These are phyloP conservation scores for Melikaiella ostensackeni DNA, from an alignment of 2,888 invertebrate species.

Conservation along the genomic window DNA sequence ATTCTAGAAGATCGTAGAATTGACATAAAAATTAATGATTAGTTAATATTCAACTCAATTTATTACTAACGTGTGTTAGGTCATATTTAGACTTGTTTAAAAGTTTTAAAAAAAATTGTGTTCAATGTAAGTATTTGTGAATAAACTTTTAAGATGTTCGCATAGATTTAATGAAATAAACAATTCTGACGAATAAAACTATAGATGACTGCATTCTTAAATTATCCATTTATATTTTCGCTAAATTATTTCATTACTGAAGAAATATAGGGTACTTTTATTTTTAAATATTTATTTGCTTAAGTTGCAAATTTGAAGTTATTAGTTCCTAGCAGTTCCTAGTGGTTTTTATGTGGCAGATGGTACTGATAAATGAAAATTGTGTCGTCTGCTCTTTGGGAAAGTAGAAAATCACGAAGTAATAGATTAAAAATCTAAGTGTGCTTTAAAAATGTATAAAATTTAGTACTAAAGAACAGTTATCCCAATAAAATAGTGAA, in stretches of 20 bases:
- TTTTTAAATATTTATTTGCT: too few species aligned
- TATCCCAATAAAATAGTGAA: neutral
- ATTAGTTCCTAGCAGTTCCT: too few species aligned
- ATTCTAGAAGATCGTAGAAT: neutral
- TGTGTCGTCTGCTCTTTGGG: neutral
- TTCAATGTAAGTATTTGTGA: neutral
- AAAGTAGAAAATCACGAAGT: too few species aligned
- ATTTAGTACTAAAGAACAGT: neutral
- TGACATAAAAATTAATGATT: neutral
- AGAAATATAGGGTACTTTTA: too few species aligned
- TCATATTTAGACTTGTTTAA: neutral
- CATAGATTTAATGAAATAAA: slow-evolving; percentile 1
- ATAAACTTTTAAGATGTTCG: neutral
- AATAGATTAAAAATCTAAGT: neutral
- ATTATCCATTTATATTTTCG: too few species aligned
- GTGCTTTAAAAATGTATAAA: too few species aligned
- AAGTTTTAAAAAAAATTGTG: neutral
- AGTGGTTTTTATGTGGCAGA: too few species aligned
- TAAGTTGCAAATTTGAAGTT: too few species aligned
- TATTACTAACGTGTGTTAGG: neutral
- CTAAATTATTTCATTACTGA: too few species aligned
- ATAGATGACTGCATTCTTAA: neutral
- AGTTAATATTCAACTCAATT: neutral
- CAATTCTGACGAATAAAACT: neutral
- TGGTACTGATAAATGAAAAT: too few species aligned